Evolutionary conservation across 2,888 invertebrate genomes (phyloP).

Genomic region (Callosobruchus maculatus): DNA sequence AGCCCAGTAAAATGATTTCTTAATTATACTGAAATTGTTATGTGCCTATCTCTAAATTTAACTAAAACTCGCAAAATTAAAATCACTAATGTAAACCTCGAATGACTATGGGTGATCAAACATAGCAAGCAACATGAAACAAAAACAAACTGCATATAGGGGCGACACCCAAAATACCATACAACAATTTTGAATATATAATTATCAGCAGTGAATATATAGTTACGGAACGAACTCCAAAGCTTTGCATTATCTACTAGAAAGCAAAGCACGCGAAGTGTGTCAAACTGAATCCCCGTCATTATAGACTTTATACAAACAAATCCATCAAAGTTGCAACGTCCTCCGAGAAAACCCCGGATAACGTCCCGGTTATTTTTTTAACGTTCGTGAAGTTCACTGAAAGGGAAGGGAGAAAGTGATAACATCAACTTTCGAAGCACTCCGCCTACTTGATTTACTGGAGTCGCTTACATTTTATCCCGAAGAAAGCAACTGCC

Average conservation of each 20-base stretch:
- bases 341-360: neutral
- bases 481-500: neutral
- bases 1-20: too few relatives aligned
- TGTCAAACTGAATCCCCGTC: neutral
- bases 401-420: neutral
- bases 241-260: neutral
- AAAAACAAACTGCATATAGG: too few relatives aligned
- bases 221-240: too few relatives aligned
- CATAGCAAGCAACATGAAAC: too few relatives aligned
- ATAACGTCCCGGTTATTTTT: neutral
- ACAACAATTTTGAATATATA: too few relatives aligned
- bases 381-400: slow-evolving; percentile 6
- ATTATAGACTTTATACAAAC: neutral
- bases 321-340: neutral
- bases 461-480: neutral
- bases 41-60: too few relatives aligned
- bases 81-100: too few relatives aligned
- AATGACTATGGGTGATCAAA: too few relatives aligned
- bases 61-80: too few relatives aligned
- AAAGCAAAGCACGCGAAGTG: neutral
- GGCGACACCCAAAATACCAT: too few relatives aligned
- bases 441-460: neutral
- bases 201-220: too few relatives aligned
- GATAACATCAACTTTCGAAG: neutral
- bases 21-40: too few relatives aligned